phyloP scores from a whole-genome alignment of 1,140 invertebrate species.

The Physella acuta region DNA sequence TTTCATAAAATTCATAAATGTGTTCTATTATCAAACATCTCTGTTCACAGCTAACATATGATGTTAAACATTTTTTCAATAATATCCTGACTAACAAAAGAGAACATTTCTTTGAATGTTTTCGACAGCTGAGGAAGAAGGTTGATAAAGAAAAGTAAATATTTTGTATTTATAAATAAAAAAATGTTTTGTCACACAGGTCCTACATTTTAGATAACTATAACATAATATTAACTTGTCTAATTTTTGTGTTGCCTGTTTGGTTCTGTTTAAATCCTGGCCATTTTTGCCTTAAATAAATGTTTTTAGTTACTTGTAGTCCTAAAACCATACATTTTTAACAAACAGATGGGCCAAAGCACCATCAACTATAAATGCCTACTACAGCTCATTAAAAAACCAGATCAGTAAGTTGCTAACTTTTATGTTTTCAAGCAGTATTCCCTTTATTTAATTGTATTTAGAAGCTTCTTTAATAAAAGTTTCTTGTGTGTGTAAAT shows the following conservation, averaged over 20 bases:
- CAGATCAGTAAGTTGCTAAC: constrained; percentile 43
- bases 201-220: too few species aligned
- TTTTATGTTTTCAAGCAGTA: background rate
- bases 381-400: constrained; percentile 41
- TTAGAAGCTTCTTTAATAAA: background rate
- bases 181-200: too few species aligned
- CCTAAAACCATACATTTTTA: too few species aligned
- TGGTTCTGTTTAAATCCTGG: too few species aligned
- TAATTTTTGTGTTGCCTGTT: too few species aligned
- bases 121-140: background rate
- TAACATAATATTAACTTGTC: too few species aligned
- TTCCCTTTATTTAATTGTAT: background rate
- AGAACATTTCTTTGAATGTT: background rate
- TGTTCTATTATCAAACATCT: too few species aligned
- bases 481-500: background rate
- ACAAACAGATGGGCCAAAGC: constrained; percentile 43
- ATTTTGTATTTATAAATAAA: background rate
- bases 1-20: too few species aligned
- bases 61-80: constrained; percentile 17
- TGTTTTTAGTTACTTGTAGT: too few species aligned
- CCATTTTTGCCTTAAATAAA: too few species aligned
- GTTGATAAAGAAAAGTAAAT: constrained; percentile 10
- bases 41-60: constrained; percentile 17
- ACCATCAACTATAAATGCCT: constrained; percentile 48
- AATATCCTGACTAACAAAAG: constrained; percentile 10